phyloP scores from a whole-genome alignment of 2,113 vertebrate species.

The Macrotus californicus region DNA sequence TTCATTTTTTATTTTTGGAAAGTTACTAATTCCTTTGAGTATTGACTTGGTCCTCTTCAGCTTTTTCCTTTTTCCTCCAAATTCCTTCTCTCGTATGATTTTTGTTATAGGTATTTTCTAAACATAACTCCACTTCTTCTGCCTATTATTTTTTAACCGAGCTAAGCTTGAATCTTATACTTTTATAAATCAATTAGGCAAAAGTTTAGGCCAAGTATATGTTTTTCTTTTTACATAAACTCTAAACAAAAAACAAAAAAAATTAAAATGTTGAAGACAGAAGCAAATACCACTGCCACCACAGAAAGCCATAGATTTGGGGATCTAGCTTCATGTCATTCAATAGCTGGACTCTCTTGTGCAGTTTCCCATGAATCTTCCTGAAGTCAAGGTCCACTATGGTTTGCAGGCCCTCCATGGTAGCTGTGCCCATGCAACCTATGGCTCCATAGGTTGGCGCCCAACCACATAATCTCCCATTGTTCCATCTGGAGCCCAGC shows the following conservation, averaged over 20 bases:
- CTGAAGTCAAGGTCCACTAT: neutral
- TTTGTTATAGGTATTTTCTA: neutral
- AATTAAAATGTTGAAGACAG: neutral
- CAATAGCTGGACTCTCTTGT: neutral
- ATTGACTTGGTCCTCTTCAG: neutral
- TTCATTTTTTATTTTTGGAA: neutral
- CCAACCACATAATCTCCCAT: neutral
- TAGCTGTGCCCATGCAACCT: neutral
- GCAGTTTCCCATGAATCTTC: neutral
- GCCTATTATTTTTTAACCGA: neutral
- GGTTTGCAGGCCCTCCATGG: neutral
- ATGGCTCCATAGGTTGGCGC: neutral
- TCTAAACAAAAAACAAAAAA: neutral
- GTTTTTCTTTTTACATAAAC: neutral
- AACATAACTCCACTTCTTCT: neutral
- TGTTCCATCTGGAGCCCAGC: neutral
- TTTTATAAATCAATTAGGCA: neutral
- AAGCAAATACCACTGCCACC: neutral
- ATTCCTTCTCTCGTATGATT: neutral
- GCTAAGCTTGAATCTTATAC: neutral
- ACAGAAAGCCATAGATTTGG: neutral
- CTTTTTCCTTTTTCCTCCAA: neutral
- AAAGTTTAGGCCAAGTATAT: neutral
- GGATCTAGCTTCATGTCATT: neutral
- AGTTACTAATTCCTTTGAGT: neutral